phyloP scores from a whole-genome alignment of 2,113 vertebrate genomes.

The Cairina moschata region DNA sequence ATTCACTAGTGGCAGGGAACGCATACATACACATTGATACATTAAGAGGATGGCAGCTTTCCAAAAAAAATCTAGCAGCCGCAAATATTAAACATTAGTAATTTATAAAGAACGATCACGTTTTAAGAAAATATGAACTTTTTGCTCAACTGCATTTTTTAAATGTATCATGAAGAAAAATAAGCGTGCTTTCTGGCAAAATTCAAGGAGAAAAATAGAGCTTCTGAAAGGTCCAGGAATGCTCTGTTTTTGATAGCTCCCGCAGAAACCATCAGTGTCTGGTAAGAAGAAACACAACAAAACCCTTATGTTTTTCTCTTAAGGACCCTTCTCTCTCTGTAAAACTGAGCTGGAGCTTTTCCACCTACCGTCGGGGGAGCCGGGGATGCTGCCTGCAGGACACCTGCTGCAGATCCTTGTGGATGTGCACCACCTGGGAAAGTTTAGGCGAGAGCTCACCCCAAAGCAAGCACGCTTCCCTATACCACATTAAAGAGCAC shows the following conservation, averaged over 20 bases:
- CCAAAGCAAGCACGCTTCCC: background rate
- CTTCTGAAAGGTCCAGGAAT: background rate
- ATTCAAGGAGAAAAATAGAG: background rate
- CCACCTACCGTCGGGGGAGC: background rate
- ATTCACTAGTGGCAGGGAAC: constrained; percentile 32
- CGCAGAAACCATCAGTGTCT: background rate
- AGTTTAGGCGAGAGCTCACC: background rate
- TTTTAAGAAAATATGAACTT: constrained; percentile 54
- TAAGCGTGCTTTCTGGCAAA: background rate
- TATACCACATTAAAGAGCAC: background rate
- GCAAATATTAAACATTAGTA: constrained; percentile 31
- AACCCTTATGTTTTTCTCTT: background rate
- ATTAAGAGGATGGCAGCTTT: constrained; percentile 51
- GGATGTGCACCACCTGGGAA: background rate
- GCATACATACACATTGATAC: constrained; percentile 13
- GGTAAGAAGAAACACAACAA: background rate
- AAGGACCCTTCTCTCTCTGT: background rate
- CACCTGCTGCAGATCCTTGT: accelerated
- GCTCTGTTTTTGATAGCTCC: background rate
- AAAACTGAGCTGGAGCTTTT: background rate
- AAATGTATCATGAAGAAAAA: constrained; percentile 38
- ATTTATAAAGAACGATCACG: background rate
- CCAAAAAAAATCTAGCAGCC: constrained; percentile 41
- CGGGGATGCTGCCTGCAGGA: accelerated
- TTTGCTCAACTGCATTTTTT: constrained; percentile 29